Percentiles rank a stretch among this genome's conserved stretches.
These are phyloP conservation scores for Coenonympha arcania DNA, from an alignment of 2,888 invertebrate species.

Conservation along the genomic window DNA sequence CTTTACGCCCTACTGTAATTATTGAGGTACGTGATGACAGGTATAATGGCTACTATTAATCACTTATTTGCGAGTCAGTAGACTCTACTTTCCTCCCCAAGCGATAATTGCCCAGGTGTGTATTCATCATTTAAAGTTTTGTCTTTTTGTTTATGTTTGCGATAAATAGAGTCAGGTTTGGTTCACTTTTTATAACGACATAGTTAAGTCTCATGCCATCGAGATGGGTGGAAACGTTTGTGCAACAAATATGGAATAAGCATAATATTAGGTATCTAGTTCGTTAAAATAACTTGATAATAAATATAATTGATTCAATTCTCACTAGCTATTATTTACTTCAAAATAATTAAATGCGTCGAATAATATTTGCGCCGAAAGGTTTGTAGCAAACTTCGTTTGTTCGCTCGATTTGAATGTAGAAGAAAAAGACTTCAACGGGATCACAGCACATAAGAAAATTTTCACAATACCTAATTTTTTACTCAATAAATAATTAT, in stretches of 20 bases:
- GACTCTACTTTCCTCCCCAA: not conserved
- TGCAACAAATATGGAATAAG: no score
- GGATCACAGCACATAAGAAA: not conserved
- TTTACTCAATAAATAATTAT: not conserved
- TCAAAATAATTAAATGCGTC: no score
- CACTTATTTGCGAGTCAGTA: not conserved
- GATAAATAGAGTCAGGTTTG: not conserved
- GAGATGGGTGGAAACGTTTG: not conserved
- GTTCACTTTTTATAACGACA: not conserved
- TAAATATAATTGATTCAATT: no score
- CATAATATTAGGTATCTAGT: not conserved
- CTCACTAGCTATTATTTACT: no score
- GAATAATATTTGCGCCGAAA: no score
- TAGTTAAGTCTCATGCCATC: not conserved
- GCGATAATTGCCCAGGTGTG: not conserved
- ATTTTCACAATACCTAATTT: not conserved
- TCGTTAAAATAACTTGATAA: not conserved
- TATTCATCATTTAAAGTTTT: not conserved
- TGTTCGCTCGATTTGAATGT: not conserved
- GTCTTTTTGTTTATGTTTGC: not conserved
- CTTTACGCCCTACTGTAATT: not conserved
- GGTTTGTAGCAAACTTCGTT: no score
- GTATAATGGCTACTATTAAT: not conserved
- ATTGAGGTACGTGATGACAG: not conserved
- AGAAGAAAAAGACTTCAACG: constrained; percentile 1